Conservation (phyloP, 2,888 invertebrate genomes). For the Sinopyrophorus schimmeli region DNA sequence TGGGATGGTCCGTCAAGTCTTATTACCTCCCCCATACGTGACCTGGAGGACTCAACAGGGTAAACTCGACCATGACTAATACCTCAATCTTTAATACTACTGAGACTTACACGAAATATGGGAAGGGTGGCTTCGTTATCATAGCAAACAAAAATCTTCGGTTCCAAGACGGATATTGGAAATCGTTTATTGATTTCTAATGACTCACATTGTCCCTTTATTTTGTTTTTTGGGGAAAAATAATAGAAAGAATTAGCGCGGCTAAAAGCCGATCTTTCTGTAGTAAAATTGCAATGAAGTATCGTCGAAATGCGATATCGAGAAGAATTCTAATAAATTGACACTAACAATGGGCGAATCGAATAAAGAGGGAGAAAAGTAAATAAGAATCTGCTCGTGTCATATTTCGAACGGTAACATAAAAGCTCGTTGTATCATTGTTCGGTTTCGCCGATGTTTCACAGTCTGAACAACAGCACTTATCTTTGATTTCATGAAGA, state of each 20-base stretch:
- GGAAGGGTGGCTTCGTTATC: slow-evolving; percentile 21
- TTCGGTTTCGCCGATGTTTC: slow-evolving; percentile 10
- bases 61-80: slow-evolving; percentile 35
- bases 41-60: slow-evolving; percentile 27
- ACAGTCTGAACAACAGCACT: slow-evolving; percentile 28
- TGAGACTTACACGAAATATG: slow-evolving; percentile 16
- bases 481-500: slow-evolving; percentile 33
- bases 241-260: too few relatives aligned
- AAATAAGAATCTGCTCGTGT: slow-evolving; percentile 36
- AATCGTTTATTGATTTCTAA: too few relatives aligned
- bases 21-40: slow-evolving; percentile 38
- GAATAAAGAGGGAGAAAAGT: too few relatives aligned
- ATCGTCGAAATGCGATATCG: slow-evolving; percentile 41
- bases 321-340: slow-evolving; percentile 35
- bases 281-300: too few relatives aligned
- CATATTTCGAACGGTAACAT: slow-evolving; percentile 29
- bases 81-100: slow-evolving; percentile 30
- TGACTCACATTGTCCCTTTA: too few relatives aligned
- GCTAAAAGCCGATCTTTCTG: too few relatives aligned
- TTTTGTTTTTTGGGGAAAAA: too few relatives aligned
- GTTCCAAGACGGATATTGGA: too few relatives aligned
- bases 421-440: slow-evolving; percentile 19
- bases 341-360: slow-evolving; percentile 36
- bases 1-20: slow-evolving; percentile 37
- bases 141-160: slow-evolving; percentile 15